Conservation (phyloP, 2,113 vertebrate species). For the Poicephalus meyeri region DNA sequence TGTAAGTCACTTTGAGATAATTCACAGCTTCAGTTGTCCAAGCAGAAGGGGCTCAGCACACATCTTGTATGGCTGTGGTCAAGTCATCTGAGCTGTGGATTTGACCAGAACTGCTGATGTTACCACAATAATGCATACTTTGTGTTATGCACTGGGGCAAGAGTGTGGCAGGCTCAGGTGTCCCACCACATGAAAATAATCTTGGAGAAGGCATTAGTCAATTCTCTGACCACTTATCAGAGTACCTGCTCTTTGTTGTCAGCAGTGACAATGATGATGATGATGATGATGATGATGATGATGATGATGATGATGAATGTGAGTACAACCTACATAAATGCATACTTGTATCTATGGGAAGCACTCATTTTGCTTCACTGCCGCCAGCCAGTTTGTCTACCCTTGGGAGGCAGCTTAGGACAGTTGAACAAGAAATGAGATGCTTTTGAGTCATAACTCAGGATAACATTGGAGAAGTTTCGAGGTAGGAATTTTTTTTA, state of each 20-base stretch:
- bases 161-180: not conserved
- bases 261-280: not conserved
- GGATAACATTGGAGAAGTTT: not conserved
- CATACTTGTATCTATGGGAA: not conserved
- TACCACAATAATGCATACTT: not conserved
- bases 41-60: not conserved
- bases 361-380: not conserved
- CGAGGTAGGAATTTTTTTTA: not conserved
- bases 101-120: not conserved
- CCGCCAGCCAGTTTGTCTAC: slow-evolving; percentile 11
- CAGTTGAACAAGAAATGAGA: not conserved
- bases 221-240: not conserved
- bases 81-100: not conserved
- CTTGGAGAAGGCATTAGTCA: not conserved
- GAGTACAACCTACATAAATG: not conserved
- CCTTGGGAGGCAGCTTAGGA: not conserved
- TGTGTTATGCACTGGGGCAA: not conserved
- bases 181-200: not conserved
- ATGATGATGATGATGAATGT: not conserved
- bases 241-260: not conserved
- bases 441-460: not conserved
- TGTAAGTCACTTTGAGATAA: not conserved
- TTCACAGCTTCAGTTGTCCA: not conserved
- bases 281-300: too few species aligned
- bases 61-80: not conserved